A percentile compares a stretch with the other conserved stretches of the same genome.
phyloP scores from a whole-genome alignment of 2,888 invertebrate genomes.

The Aphidoletes aphidimyza region DNA sequence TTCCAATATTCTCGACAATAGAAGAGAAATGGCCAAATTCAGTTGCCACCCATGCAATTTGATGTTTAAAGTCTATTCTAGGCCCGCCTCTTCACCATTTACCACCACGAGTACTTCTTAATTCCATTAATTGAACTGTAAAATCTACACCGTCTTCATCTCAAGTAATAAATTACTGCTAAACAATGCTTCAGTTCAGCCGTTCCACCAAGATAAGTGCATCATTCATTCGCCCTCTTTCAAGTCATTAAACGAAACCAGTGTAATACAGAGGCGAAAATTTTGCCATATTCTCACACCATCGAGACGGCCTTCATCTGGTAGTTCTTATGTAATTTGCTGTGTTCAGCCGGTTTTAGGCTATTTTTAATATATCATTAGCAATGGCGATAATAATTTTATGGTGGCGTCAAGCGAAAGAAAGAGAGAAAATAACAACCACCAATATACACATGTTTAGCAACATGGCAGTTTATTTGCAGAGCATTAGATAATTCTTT shows the following conservation, averaged over 20 bases:
- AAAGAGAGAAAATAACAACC: too few relatives aligned
- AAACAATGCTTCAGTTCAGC: neutral
- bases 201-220: neutral
- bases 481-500: neutral
- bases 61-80: too few relatives aligned
- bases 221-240: neutral
- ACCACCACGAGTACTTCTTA: neutral
- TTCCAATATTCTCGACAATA: too few relatives aligned
- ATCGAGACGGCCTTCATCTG: neutral
- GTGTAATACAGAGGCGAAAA: neutral
- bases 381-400: slow-evolving; percentile 1
- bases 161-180: neutral
- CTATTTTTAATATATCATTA: slow-evolving; percentile 17
- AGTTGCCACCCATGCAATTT: too few relatives aligned
- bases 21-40: too few relatives aligned
- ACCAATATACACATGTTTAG: neutral
- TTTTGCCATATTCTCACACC: neutral
- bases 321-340: neutral
- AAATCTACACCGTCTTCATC: neutral
- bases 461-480: neutral
- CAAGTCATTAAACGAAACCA: neutral
- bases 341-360: neutral
- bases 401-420: too few relatives aligned
- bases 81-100: neutral
- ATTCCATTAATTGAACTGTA: slow-evolving; percentile 31